These are phyloP conservation scores for Archips crataeganus DNA, from an alignment of 2,888 invertebrate genomes.

Conservation along the genomic window DNA sequence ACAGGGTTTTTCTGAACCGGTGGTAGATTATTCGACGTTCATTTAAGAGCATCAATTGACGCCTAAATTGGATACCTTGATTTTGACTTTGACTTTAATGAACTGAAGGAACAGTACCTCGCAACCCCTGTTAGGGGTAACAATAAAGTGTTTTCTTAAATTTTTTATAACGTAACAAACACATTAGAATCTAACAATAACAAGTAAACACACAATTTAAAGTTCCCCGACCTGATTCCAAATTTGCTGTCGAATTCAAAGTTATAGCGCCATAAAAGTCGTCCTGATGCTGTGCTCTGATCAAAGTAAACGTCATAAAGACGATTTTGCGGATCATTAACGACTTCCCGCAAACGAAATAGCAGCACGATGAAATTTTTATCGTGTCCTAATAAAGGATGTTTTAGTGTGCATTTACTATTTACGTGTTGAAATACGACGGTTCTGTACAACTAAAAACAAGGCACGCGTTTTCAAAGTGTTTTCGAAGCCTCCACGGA, in stretches of 20 bases:
- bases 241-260: conserved; percentile 67
- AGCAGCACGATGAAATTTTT: conserved; percentile 66
- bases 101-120: too few relatives aligned
- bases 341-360: conserved; percentile 71
- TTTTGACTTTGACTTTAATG: too few relatives aligned
- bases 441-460: background rate
- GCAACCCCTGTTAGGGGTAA: too few relatives aligned
- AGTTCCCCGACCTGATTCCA: conserved; percentile 53
- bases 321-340: conserved; percentile 77
- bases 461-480: background rate
- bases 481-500: too few relatives aligned
- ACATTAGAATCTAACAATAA: conserved; percentile 23
- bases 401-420: conserved; percentile 37
- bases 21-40: too few relatives aligned
- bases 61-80: too few relatives aligned
- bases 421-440: background rate
- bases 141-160: background rate
- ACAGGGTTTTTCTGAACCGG: too few relatives aligned
- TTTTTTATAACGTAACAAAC: background rate
- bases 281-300: conserved; percentile 72
- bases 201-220: conserved; percentile 46
- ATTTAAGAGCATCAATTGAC: too few relatives aligned
- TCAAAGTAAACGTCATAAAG: conserved; percentile 80
- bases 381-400: conserved; percentile 51
- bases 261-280: conserved; percentile 75